These are phyloP conservation scores for Onychorhynchus coronatus DNA, from an alignment of 2,113 vertebrate species.

Conservation along the genomic window DNA sequence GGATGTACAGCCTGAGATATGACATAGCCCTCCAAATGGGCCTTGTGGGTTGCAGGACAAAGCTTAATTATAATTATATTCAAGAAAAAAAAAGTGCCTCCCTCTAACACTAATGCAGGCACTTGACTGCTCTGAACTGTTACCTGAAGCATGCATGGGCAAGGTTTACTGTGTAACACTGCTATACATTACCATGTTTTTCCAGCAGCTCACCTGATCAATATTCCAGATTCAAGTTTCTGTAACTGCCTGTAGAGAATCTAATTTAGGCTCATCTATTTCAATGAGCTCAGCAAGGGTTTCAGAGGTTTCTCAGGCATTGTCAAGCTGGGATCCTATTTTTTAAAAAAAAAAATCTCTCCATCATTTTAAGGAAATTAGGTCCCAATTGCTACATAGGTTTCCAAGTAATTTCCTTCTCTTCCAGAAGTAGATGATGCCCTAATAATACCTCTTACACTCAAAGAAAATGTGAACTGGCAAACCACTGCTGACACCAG, in stretches of 20 bases:
- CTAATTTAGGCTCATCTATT: constrained; percentile 16
- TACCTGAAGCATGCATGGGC: neutral
- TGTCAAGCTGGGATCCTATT: constrained; percentile 4
- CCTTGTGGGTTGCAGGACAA: neutral
- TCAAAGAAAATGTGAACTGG: constrained; percentile 1
- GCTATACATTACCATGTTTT: neutral
- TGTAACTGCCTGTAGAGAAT: neutral
- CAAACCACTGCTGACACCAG: neutral
- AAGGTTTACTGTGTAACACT: neutral
- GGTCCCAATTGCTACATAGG: neutral
- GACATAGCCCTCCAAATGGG: neutral
- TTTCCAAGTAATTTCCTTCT: constrained; percentile 19
- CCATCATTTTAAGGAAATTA: neutral
- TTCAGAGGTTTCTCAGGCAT: neutral
- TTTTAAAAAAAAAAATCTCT: neutral
- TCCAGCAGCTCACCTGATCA: neutral
- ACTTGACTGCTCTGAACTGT: neutral
- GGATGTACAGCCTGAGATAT: neutral
- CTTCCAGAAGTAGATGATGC: neutral
- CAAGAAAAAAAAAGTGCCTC: neutral
- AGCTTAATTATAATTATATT: neutral
- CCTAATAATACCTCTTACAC: neutral
- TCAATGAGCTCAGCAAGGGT: neutral
- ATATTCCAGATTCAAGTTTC: neutral
- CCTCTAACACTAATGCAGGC: neutral